Percentiles rank a stretch among this genome's conserved stretches.
Evolutionary conservation across 1,140 invertebrate genomes (phyloP).

Genomic region (Drosophila persimilis): DNA sequence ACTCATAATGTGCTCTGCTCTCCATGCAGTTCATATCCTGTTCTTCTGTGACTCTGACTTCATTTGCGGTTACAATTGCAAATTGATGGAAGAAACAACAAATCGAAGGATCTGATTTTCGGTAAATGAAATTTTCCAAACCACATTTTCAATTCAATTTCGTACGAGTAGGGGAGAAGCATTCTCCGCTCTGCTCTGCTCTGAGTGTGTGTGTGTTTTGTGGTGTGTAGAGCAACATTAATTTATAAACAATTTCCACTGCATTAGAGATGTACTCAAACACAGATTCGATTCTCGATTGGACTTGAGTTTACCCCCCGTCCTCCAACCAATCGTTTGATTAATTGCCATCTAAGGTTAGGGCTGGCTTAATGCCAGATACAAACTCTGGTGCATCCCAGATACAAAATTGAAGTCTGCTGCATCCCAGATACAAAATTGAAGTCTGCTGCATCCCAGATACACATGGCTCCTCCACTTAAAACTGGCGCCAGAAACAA

Average conservation of each 20-base stretch:
- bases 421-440: too few relatives aligned
- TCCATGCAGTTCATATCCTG: constrained; percentile 4
- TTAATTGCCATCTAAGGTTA: constrained; percentile 34
- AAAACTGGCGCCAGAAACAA: constrained; percentile 33
- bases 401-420: too few relatives aligned
- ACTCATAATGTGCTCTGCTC: constrained; percentile 33
- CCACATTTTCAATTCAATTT: constrained; percentile 7
- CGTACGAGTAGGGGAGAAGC: not conserved
- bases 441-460: too few relatives aligned
- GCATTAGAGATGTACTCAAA: constrained; percentile 3
- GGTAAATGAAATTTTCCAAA: constrained; percentile 9
- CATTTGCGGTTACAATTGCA: constrained; percentile 64
- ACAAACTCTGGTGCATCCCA: too few relatives aligned
- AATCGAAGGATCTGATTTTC: constrained; percentile 26
- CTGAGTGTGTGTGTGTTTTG: too few relatives aligned
- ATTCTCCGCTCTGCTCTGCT: too few relatives aligned
- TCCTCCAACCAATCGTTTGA: constrained; percentile 16
- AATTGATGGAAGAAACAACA: constrained; percentile 38
- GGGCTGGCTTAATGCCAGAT: too few relatives aligned
- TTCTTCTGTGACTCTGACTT: constrained; percentile 45
- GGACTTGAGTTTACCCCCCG: not conserved
- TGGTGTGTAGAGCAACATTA: too few relatives aligned
- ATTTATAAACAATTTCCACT: not conserved
- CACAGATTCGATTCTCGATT: not conserved
- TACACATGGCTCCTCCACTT: constrained; percentile 18